Percentiles rank a stretch among this genome's conserved stretches.
These are phyloP conservation scores for Harpagoxenus sublaevis DNA, from an alignment of 2,888 invertebrate species.

Conservation along the genomic window DNA sequence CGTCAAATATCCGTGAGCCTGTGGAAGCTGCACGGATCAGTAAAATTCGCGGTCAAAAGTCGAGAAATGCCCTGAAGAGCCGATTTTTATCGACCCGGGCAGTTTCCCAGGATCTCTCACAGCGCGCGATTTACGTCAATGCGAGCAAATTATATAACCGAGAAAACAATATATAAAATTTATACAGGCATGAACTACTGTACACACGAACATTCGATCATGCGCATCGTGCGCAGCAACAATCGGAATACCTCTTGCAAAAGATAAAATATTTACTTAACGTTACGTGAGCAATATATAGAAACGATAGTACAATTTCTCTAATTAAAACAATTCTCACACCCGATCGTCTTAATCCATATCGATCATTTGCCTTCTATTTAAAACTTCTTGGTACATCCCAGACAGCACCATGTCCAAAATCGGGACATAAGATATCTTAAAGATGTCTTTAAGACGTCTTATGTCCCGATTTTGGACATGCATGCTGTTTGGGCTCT, in stretches of 20 bases:
- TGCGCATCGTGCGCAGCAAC: constrained; percentile 16
- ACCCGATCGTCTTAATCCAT: not conserved
- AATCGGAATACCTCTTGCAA: constrained; percentile 15
- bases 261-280: constrained; percentile 40
- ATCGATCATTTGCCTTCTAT: not conserved
- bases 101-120: not conserved
- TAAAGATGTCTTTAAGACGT: too few species aligned
- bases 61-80: constrained; percentile 27
- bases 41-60: constrained; percentile 23
- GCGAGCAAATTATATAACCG: constrained; percentile 22
- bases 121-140: not conserved
- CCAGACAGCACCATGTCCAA: too few species aligned
- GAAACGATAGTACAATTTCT: constrained; percentile 19
- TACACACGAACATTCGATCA: not conserved
- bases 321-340: constrained; percentile 17
- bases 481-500: not conserved
- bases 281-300: constrained; percentile 40
- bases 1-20: not conserved
- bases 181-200: constrained; percentile 27
- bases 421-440: too few species aligned
- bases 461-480: too few species aligned
- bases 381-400: not conserved
- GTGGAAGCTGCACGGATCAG: not conserved
- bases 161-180: constrained; percentile 29
- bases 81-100: constrained; percentile 2